Percentiles rank a stretch among this genome's conserved stretches.
Evolutionary conservation across 1,140 invertebrate species (phyloP).

Genomic region (Pissodes strobi): DNA sequence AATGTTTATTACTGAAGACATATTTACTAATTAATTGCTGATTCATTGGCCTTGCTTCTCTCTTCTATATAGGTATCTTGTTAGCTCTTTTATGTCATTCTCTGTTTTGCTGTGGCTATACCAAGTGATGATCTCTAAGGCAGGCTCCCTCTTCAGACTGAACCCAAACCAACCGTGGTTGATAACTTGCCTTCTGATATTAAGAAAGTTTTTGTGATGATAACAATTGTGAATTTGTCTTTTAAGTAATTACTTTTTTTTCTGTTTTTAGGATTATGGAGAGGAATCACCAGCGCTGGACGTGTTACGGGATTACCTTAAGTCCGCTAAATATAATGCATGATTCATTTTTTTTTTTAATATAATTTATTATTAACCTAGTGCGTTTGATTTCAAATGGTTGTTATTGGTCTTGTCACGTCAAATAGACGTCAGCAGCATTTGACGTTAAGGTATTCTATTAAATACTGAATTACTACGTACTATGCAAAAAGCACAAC

Average conservation of each 20-base stretch:
- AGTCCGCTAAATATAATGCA: constrained; percentile 52
- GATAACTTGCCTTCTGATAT: constrained; percentile 15
- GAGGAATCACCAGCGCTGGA: constrained; percentile 93
- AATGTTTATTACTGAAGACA: too few relatives aligned
- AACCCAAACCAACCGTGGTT: constrained; percentile 16
- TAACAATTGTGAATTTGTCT: not conserved
- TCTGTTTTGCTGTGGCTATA: not conserved
- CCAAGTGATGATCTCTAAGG: constrained; percentile 6
- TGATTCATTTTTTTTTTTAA: too few relatives aligned
- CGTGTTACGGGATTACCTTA: constrained; percentile 88
- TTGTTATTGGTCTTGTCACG: too few relatives aligned
- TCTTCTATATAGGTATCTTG: constrained; percentile 30
- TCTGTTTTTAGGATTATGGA: constrained; percentile 83
- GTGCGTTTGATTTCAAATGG: too few relatives aligned
- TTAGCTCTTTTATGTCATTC: not conserved
- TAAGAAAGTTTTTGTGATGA: not conserved
- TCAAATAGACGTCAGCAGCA: too few relatives aligned
- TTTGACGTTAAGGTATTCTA: too few relatives aligned
- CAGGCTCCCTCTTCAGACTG: constrained; percentile 21
- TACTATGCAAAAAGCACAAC: too few relatives aligned
- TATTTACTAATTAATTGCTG: too few relatives aligned
- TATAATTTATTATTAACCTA: too few relatives aligned
- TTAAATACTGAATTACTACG: too few relatives aligned
- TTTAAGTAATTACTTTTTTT: constrained; percentile 31
- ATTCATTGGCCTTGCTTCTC: too few relatives aligned